Conservation (phyloP, 2,888 invertebrate genomes). For the Pilophorus perplexus region DNA sequence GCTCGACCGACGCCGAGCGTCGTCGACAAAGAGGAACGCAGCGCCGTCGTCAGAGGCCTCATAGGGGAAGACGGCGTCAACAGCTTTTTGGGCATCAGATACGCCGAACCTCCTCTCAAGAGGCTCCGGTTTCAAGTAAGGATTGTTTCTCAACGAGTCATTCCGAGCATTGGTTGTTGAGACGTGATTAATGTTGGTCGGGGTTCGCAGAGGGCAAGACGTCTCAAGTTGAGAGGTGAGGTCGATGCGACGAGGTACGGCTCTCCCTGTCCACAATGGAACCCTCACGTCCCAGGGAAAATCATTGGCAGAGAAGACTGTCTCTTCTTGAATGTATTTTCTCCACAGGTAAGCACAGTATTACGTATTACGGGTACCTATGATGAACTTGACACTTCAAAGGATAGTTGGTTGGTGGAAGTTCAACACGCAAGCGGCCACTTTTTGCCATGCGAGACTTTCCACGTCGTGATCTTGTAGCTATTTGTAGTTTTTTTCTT, state of each 20-base stretch:
- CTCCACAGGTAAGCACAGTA: constrained; percentile 59
- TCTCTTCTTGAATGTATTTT: constrained; percentile 70
- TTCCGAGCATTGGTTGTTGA: no score
- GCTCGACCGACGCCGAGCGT: not conserved
- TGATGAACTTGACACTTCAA: no score
- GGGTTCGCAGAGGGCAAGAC: constrained; percentile 58
- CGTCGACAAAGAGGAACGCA: constrained; percentile 31
- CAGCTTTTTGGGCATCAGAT: constrained; percentile 71
- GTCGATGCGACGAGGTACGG: constrained; percentile 60
- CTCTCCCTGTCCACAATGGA: constrained; percentile 62
- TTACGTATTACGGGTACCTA: no score
- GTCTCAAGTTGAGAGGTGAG: constrained; percentile 57
- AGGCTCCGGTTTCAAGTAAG: constrained; percentile 58
- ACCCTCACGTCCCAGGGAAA: constrained; percentile 52
- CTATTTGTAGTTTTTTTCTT: no score
- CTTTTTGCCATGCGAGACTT: no score
- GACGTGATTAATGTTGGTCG: no score
- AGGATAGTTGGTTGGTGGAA: no score
- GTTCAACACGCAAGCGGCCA: no score
- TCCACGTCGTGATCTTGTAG: no score
- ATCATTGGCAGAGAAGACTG: constrained; percentile 64
- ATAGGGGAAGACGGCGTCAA: constrained; percentile 66
- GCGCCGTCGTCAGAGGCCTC: constrained; percentile 54
- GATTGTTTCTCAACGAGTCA: no score
- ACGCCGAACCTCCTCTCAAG: constrained; percentile 61